Evolutionary conservation across 2,113 vertebrate species (phyloP), one percentile per base, ranked within the genome.

Genomic region (Athene cunicularia): DNA sequence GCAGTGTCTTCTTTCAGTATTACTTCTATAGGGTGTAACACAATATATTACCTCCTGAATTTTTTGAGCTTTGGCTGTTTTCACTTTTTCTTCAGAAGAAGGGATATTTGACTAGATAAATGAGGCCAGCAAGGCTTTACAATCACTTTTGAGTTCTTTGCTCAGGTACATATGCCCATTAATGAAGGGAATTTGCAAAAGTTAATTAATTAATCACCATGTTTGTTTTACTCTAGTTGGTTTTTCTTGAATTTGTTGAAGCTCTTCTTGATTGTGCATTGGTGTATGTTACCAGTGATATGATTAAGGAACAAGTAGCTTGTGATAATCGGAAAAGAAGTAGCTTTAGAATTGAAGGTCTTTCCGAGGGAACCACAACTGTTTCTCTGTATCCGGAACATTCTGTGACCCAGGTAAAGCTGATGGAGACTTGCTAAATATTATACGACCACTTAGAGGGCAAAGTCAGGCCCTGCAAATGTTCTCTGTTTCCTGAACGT

Each of bases 161-260:
- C 33, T 47, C 13, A 49, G 72, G 27, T 56, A 28, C 33, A 37
- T 50, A 14, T 37, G 5, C 11, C 50, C 15, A 6, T 60, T 71
- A 77, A 50, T 71, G 26, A 85, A 52, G 58, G 53, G 56, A 53
- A 66, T 90, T 72, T 76, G 43, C 47, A 58, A 63, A 76, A 80
- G 59, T 49, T 5, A 86, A 30, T 24, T 4, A 32, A 41, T 80
- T 80, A 33, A 50, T 32, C 43, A 5, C 37, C 20, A 39, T 63
- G 80, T 70, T 72, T 85, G 37, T 96, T 97, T 47, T 55, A 11
- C 74, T 98, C 55, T 96, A 99, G 99, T 93, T 99, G 62, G 98
- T 98, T 9, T 99, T 99, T 97, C 98, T 99, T 86, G 99, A 99
- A 77, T 99, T 99, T 97, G 98, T 99, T 39, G 99, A 99, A 95